phyloP scores from a whole-genome alignment of 2,797 vertebrate genomes.

The Helarctos malayanus region DNA sequence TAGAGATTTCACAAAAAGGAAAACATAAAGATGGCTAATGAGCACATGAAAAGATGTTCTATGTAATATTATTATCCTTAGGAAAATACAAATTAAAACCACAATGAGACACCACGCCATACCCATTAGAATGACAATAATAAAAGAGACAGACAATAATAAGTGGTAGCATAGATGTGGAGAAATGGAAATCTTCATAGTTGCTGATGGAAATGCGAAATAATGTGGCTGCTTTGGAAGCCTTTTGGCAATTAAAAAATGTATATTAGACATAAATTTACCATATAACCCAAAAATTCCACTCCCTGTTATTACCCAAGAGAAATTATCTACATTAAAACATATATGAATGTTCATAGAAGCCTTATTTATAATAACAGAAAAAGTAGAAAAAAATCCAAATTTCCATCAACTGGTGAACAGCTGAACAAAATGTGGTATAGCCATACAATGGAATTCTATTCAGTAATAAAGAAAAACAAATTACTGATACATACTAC shows the following conservation, averaged over 20 bases:
- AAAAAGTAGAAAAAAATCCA: neutral
- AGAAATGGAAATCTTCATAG: slow-evolving; percentile 1
- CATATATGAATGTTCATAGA: neutral
- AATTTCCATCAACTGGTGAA: neutral
- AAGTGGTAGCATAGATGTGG: neutral
- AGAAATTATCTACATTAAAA: neutral
- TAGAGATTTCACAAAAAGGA: neutral
- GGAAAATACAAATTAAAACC: slow-evolving; percentile 21
- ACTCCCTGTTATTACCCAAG: neutral
- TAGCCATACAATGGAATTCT: neutral
- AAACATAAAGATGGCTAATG: slow-evolving; percentile 1
- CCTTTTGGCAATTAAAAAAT: neutral
- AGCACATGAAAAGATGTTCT: neutral
- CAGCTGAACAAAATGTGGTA: slow-evolving; percentile 16
- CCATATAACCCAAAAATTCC: neutral
- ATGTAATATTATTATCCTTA: neutral
- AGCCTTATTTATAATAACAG: neutral
- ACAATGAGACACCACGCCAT: neutral
- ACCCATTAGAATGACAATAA: neutral
- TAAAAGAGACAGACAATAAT: slow-evolving; percentile 14
- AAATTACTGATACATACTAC: neutral
- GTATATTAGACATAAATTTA: neutral
- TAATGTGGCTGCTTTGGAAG: neutral
- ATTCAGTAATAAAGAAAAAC: slow-evolving; percentile 1
- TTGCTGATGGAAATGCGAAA: neutral